phyloP scores from a whole-genome alignment of 2,888 invertebrate species.

The Pyrrhia umbra region DNA sequence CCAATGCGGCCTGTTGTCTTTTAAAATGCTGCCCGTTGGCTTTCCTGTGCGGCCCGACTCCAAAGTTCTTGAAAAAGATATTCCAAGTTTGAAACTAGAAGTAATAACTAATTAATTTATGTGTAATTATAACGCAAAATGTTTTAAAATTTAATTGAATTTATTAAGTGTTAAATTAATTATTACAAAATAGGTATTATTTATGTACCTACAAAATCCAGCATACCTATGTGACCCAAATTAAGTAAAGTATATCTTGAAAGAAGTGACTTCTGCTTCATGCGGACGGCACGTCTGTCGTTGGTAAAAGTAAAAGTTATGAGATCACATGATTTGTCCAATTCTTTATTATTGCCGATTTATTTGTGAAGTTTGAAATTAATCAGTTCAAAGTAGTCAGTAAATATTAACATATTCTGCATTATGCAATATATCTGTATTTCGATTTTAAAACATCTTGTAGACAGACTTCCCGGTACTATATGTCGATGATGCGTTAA shows the following conservation, averaged over 20 bases:
- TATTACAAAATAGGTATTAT: neutral
- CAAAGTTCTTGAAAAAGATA: too few species aligned
- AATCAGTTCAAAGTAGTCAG: neutral
- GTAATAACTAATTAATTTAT: neutral
- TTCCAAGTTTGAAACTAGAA: too few species aligned
- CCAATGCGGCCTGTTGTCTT: too few species aligned
- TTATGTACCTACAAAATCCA: conserved; percentile 3
- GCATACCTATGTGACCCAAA: conserved; percentile 35
- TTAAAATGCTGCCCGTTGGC: neutral
- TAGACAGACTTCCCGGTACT: too few species aligned
- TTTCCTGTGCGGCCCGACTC: too few species aligned
- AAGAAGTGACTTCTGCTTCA: conserved; percentile 3
- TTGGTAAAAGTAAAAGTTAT: neutral
- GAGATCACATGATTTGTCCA: neutral
- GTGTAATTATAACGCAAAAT: neutral
- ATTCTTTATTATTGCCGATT: neutral
- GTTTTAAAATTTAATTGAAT: neutral
- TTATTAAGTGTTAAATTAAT: neutral
- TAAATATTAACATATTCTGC: neutral
- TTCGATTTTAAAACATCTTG: too few species aligned
- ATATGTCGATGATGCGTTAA: too few species aligned
- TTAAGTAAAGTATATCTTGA: conserved; percentile 6
- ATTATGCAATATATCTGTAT: neutral
- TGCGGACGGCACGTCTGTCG: neutral
- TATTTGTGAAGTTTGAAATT: neutral